A percentile compares a stretch with the other conserved stretches of the same genome.
Conservation (phyloP, 2,888 invertebrate species). For the Drosophila dives region DNA sequence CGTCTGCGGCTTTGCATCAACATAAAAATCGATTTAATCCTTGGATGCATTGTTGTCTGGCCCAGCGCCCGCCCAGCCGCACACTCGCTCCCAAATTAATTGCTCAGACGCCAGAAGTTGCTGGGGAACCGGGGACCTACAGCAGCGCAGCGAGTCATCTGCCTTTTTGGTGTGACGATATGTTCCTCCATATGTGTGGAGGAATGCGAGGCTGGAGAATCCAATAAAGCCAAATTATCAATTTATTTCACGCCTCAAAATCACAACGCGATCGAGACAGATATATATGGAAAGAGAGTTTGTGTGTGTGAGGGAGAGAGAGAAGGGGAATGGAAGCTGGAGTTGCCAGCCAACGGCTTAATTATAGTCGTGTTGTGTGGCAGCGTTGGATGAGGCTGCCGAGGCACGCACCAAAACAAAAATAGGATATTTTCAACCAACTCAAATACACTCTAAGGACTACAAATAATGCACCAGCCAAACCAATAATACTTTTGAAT, state of each 20-base stretch:
- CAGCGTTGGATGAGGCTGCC: constrained; percentile 20
- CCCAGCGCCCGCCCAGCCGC: constrained; percentile 49
- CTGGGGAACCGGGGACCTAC: constrained; percentile 64
- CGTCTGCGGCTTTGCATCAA: constrained; percentile 33
- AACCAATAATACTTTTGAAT: background rate
- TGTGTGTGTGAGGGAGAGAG: background rate
- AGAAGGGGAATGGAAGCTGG: background rate
- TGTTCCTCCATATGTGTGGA: constrained; percentile 10
- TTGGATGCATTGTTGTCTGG: constrained; percentile 48
- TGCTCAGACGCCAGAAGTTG: constrained; percentile 64
- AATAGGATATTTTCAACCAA: background rate
- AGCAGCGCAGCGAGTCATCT: constrained; percentile 58
- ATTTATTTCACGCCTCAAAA: constrained; percentile 82
- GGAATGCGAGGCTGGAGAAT: constrained; percentile 60
- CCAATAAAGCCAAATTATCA: constrained; percentile 82
- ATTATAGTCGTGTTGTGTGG: constrained; percentile 54
- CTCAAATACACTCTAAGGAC: background rate
- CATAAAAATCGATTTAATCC: constrained; percentile 81
- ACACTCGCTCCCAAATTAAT: constrained; percentile 74
- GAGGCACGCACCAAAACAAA: background rate
- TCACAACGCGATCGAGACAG: constrained; percentile 43
- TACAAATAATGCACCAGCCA: background rate
- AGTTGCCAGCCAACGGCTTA: constrained; percentile 71
- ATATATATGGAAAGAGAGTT: background rate
- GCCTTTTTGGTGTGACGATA: constrained; percentile 9